Conservation (phyloP, 2,113 vertebrate genomes). For the Peromyscus californicus region DNA sequence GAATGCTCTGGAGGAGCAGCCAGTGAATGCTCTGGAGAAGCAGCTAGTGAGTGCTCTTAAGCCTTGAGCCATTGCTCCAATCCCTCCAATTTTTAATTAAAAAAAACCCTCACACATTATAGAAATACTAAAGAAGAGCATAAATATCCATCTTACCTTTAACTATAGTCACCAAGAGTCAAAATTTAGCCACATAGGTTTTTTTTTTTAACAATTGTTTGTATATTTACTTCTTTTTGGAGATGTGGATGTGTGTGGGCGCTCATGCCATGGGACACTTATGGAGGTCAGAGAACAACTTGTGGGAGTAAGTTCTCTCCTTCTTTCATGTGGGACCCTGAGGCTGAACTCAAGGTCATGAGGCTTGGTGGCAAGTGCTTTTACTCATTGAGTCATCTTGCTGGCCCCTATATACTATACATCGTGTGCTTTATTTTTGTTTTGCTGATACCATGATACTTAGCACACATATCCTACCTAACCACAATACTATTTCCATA, state of each 20-base stretch:
- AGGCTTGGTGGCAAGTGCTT: neutral
- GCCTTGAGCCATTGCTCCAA: neutral
- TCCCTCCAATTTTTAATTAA: neutral
- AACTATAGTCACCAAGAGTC: conserved; percentile 1
- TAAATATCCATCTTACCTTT: conserved; percentile 40
- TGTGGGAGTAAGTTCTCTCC: neutral
- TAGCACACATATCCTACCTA: neutral
- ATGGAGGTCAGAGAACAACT: neutral
- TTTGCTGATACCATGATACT: conserved; percentile 34
- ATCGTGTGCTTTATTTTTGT: neutral
- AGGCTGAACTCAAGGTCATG: neutral
- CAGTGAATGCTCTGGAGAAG: neutral
- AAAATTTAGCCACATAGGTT: neutral
- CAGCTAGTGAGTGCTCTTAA: neutral
- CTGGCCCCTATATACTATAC: neutral
- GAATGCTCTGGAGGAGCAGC: neutral
- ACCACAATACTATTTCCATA: conserved; percentile 8
- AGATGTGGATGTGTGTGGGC: neutral
- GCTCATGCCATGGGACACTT: neutral
- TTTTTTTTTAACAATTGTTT: neutral
- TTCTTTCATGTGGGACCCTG: neutral
- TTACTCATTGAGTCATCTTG: neutral
- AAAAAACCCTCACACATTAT: neutral
- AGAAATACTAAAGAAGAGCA: conserved; percentile 38
- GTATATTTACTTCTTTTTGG: neutral